Evolutionary conservation across 2,113 vertebrate genomes (phyloP).

Genomic region (Chiloscyllium plagiosum): DNA sequence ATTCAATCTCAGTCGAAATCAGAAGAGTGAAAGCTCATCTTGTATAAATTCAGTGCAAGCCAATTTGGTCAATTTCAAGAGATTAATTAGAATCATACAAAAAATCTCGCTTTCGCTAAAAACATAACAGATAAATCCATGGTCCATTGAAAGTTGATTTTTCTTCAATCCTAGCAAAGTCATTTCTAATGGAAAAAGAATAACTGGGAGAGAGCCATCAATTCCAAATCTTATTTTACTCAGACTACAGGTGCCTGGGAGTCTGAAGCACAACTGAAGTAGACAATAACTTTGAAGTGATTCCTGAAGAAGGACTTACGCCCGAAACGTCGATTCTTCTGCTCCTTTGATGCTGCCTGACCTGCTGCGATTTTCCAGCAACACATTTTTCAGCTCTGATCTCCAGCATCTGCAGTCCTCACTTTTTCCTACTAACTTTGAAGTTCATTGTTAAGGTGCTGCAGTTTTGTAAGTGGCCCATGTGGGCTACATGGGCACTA

Average conservation of each 20-base stretch:
- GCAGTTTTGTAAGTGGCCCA: background rate
- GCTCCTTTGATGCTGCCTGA: too few relatives aligned
- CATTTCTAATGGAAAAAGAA: background rate
- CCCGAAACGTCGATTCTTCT: too few relatives aligned
- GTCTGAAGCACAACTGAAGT: background rate
- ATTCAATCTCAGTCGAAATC: background rate
- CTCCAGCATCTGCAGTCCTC: too few relatives aligned
- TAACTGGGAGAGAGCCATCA: background rate
- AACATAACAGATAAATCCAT: background rate
- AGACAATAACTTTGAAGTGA: background rate
- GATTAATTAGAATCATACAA: background rate
- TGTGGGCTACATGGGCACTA: background rate
- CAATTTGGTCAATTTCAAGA: background rate
- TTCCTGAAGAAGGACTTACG: too few relatives aligned
- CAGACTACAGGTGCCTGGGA: background rate
- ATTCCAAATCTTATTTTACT: background rate
- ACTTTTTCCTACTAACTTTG: background rate
- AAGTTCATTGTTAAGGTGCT: background rate
- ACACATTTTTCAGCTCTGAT: too few relatives aligned
- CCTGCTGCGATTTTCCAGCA: too few relatives aligned
- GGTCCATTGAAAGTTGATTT: too few relatives aligned
- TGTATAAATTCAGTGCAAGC: background rate
- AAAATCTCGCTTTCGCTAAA: background rate
- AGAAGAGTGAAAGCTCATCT: background rate
- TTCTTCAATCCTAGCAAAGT: background rate